A percentile compares a stretch with the other conserved stretches of the same genome.
These are phyloP conservation scores for Lamprologus ornatipinnis DNA, from an alignment of 2,113 vertebrate species.

Conservation along the genomic window DNA sequence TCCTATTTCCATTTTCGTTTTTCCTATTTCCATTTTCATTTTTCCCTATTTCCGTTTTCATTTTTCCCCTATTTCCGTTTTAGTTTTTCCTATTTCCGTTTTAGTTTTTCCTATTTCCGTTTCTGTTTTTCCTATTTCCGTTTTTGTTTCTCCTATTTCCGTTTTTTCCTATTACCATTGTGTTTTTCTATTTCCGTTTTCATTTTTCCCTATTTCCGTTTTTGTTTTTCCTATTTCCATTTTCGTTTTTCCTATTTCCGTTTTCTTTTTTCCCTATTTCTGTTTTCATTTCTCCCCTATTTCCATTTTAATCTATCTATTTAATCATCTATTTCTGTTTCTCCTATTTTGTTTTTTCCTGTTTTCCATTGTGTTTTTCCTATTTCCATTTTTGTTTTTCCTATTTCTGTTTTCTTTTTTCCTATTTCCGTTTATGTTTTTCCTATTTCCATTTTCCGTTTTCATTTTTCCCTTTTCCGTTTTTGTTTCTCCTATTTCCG, in stretches of 20 bases:
- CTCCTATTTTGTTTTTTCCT: too few relatives aligned
- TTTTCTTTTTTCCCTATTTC: rapidly evolving
- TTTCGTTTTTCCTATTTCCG: rapidly evolving
- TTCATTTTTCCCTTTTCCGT: rapidly evolving
- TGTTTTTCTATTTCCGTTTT: too few relatives aligned
- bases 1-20: too few relatives aligned
- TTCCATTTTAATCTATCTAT: too few relatives aligned
- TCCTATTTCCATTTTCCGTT: too few relatives aligned
- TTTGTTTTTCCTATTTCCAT: rapidly evolving
- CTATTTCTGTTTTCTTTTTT: too few relatives aligned
- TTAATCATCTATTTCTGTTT: too few relatives aligned
- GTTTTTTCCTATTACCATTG: too few relatives aligned
- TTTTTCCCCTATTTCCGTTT: rapidly evolving
- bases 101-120: rapidly evolving
- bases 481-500: rapidly evolving
- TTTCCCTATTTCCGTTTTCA: too few relatives aligned
- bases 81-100: rapidly evolving
- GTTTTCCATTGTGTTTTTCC: rapidly evolving
- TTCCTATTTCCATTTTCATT: too few relatives aligned
- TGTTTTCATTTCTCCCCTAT: rapidly evolving
- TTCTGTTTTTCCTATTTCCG: rapidly evolving
- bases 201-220: rapidly evolving
- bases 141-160: too few relatives aligned
- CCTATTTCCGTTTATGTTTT: rapidly evolving
- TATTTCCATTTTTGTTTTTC: too few relatives aligned